phyloP scores from a whole-genome alignment of 1,140 invertebrate genomes.

The Bombus ignitus region DNA sequence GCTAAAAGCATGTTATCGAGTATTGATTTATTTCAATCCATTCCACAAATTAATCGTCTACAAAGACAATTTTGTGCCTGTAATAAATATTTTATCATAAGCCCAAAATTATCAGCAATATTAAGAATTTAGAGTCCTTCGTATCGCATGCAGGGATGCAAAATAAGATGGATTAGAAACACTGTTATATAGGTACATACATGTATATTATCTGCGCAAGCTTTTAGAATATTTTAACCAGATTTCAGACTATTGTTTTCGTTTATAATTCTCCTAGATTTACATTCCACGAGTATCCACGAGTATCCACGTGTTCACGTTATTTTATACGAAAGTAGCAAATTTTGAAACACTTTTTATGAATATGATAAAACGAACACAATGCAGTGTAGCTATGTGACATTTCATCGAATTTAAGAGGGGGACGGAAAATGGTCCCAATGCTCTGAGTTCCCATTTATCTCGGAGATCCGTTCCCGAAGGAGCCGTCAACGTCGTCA shows the following conservation, averaged over 20 bases:
- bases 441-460: slow-evolving; percentile 59
- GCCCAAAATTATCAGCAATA: too few relatives aligned
- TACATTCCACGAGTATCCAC: neutral
- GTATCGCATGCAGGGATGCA: too few relatives aligned
- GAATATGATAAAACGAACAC: slow-evolving; percentile 31
- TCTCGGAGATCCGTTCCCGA: slow-evolving; percentile 58
- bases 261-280: neutral
- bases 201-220: too few relatives aligned
- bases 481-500: slow-evolving; percentile 66
- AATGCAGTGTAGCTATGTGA: neutral
- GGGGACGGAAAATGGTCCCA: slow-evolving; percentile 18
- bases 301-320: neutral
- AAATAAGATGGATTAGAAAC: too few relatives aligned
- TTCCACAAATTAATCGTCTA: too few relatives aligned
- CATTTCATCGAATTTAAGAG: slow-evolving; percentile 7
- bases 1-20: too few relatives aligned
- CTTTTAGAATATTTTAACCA: neutral
- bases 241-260: neutral
- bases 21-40: too few relatives aligned
- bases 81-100: too few relatives aligned
- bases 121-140: too few relatives aligned
- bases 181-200: too few relatives aligned
- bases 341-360: neutral
- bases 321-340: neutral
- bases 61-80: too few relatives aligned